Evolutionary conservation across 2,888 invertebrate genomes (phyloP).

Genomic region (Diloba caeruleocephala): DNA sequence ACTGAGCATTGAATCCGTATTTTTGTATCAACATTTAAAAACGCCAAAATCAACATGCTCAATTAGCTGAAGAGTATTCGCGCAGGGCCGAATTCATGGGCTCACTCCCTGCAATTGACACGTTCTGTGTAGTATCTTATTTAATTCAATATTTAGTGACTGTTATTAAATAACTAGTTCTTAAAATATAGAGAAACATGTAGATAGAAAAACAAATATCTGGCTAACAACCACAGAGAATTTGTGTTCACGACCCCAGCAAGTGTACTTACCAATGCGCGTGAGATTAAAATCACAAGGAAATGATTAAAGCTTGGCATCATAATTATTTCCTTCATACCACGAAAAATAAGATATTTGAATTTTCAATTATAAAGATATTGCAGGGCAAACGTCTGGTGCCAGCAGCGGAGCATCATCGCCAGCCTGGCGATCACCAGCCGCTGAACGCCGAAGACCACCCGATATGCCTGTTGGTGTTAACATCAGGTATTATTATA

Average conservation of each 20-base stretch:
- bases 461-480: constrained; percentile 86
- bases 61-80: too few species aligned
- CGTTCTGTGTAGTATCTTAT: too few species aligned
- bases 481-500: constrained; percentile 78
- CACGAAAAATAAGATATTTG: not conserved
- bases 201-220: constrained; percentile 14
- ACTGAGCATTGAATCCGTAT: too few species aligned
- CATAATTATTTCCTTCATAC: too few species aligned
- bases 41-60: too few species aligned
- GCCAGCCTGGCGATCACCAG: constrained; percentile 91
- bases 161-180: constrained; percentile 31
- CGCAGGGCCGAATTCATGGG: too few species aligned
- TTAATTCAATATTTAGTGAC: not conserved
- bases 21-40: too few species aligned
- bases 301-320: too few species aligned
- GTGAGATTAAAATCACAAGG: too few species aligned
- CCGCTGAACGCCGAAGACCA: constrained; percentile 89
- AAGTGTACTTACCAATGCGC: not conserved
- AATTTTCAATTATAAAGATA: not conserved
- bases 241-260: not conserved
- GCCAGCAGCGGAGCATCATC: constrained; percentile 91
- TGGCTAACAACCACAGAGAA: not conserved
- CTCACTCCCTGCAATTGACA: too few species aligned
- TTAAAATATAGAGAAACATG: constrained; percentile 21
- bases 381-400: constrained; percentile 78